These are phyloP conservation scores for Squalus acanthias DNA, from an alignment of 2,797 vertebrate genomes.

Conservation along the genomic window DNA sequence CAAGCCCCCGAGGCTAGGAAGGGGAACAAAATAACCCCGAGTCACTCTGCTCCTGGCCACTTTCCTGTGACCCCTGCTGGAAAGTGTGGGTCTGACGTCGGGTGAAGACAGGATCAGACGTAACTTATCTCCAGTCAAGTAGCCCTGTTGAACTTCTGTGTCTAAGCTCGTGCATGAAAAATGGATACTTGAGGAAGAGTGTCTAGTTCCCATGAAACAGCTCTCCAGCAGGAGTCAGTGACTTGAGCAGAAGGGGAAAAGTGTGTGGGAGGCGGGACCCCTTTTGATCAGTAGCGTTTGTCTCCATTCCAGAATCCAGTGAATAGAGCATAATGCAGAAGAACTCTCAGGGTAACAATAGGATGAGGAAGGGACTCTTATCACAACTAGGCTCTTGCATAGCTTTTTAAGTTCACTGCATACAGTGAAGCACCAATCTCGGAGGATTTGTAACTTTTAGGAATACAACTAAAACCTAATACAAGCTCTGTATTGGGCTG, in stretches of 20 bases:
- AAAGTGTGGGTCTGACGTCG: not conserved
- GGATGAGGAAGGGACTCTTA: not conserved
- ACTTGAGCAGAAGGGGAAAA: too few species aligned
- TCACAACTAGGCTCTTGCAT: too few species aligned
- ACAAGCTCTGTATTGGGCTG: not conserved
- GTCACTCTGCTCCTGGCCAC: not conserved
- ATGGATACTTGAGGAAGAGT: not conserved
- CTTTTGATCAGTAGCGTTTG: not conserved
- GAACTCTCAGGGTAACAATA: too few species aligned
- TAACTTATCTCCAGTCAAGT: too few species aligned
- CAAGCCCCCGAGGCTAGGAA: not conserved
- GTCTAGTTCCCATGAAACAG: not conserved
- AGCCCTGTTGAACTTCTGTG: not conserved
- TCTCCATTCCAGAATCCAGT: not conserved
- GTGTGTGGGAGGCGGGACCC: not conserved
- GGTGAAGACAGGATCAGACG: too few species aligned
- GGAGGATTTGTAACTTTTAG: not conserved
- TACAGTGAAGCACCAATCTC: not conserved
- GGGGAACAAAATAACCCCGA: not conserved
- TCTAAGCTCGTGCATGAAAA: not conserved
- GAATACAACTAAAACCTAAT: not conserved
- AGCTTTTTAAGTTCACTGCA: not conserved
- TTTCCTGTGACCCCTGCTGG: not conserved
- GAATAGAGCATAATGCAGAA: not conserved
- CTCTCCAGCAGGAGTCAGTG: not conserved